A percentile compares a stretch with the other conserved stretches of the same genome.
phyloP scores from a whole-genome alignment of 2,888 invertebrate genomes.

The Ormia ochracea region DNA sequence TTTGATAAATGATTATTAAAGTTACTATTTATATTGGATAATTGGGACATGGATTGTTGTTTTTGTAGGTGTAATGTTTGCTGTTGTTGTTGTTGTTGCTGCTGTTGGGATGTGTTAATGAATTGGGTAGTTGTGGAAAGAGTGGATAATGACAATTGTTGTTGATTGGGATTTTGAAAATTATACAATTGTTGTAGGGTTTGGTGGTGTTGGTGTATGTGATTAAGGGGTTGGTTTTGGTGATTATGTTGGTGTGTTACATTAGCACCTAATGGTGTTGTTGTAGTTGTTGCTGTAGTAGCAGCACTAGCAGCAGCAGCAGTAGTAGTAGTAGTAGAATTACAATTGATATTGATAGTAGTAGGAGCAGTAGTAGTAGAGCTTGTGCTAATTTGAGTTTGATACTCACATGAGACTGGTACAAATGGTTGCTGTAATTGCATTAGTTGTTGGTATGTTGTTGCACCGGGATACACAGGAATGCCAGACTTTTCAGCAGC shows the following conservation, averaged over 20 bases:
- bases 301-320: conserved; percentile 69
- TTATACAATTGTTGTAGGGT: conserved; percentile 60
- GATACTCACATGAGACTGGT: conserved; percentile 99
- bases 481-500: conserved; percentile 97
- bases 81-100: conserved; percentile 35
- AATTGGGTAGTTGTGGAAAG: conserved; percentile 51
- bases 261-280: conserved; percentile 66
- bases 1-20: conserved; percentile 53
- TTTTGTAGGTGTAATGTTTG: no score
- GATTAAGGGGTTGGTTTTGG: conserved; percentile 68
- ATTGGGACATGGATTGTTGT: conserved; percentile 52
- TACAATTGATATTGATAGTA: conserved; percentile 62
- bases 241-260: conserved; percentile 65
- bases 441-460: conserved; percentile 96
- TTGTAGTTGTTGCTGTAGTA: conserved; percentile 65
- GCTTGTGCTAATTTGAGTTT: conserved; percentile 67
- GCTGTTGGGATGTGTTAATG: conserved; percentile 47
- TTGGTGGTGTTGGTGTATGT: conserved; percentile 66
- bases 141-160: conserved; percentile 63
- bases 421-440: conserved; percentile 95
- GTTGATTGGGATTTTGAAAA: conserved; percentile 59
- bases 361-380: conserved; percentile 66
- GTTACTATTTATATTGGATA: conserved; percentile 56
- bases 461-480: conserved; percentile 94
- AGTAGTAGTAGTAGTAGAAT: conserved; percentile 59